Evolutionary conservation across 2,888 invertebrate species (phyloP).

Genomic region (Diplolepis rosae): DNA sequence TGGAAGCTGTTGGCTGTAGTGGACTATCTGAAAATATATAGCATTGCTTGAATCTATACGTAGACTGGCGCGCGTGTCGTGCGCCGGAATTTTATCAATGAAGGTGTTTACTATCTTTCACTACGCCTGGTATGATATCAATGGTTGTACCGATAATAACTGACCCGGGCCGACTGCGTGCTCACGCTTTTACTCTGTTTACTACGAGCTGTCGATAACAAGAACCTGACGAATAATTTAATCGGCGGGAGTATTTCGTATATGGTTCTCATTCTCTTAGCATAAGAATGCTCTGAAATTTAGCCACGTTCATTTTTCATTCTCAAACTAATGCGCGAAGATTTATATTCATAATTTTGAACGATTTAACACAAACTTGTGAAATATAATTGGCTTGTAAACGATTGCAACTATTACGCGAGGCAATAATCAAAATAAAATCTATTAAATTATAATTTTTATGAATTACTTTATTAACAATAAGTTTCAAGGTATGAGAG

Average conservation of each 20-base stretch:
- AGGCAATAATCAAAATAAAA: no score
- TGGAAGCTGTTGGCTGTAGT: neutral
- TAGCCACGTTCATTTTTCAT: neutral
- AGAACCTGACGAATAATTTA: conserved; percentile 6
- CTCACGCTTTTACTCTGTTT: conserved; percentile 26
- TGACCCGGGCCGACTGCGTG: conserved; percentile 37
- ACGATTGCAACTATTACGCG: no score
- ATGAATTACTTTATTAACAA: no score
- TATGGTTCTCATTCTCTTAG: neutral
- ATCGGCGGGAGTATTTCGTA: neutral
- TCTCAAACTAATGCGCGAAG: conserved; percentile 1
- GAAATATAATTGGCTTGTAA: no score
- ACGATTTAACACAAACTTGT: no score
- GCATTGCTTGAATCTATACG: conserved; percentile 7
- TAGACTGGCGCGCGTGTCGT: conserved; percentile 24
- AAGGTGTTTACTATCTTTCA: conserved; percentile 55
- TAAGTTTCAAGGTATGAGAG: no score
- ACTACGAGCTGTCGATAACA: conserved; percentile 1
- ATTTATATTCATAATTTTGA: no score
- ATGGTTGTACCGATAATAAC: conserved; percentile 46
- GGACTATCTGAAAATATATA: conserved; percentile 5
- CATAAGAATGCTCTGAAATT: neutral
- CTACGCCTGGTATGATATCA: conserved; percentile 48
- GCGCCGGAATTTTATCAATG: conserved; percentile 48
- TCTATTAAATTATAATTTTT: no score